Evolutionary conservation across 1,140 invertebrate genomes (phyloP), one percentile per base, ranked within the genome.

Genomic region (Heliconius nattereri): DNA sequence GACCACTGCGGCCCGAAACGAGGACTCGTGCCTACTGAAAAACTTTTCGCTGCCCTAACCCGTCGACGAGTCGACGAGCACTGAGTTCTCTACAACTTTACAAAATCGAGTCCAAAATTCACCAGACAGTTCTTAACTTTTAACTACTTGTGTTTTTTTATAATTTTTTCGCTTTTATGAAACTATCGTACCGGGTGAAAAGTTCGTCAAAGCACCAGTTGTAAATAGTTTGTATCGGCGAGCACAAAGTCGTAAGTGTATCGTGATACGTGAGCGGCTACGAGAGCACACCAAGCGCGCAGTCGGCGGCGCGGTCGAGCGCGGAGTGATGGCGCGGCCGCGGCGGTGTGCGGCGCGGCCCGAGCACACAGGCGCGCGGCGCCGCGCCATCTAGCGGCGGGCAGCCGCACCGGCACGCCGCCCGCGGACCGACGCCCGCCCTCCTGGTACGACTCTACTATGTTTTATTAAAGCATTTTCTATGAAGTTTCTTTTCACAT

Each of bases 241-340:
- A 81, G 81, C 73, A 86, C 79, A 78, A 82, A 85, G 86, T 87
- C 85, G 83, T 84, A 85, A 87, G 82, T 83, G 80, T 87, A 86
- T 87, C 86, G 86, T 87, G 85, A 87, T 84, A 81, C 83, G 83
- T 82, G 80, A 79, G 83, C 76, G 75, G 76, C 83, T 79, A 76
- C 70, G 81, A 78, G 78, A 73, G 78, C 82, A 83, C 82, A 89
- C 88, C 87, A 90, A 84, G 85, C 92, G 92, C 92, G 92, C 92
- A 85, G 74, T 91, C 90, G 77, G 87, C 87, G 85, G 91, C 92
- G 92, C 91, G 91, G 90, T 92, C 91, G 90, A 89, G 90, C 91
- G 91, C 92, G 90, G 91, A 91, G 91, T 91, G 93, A 86, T 82
- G 88, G 85, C 86, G 88, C 86, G 85, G 88, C 85, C 86, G 88